Conservation (phyloP, 2,113 vertebrate species). For the Chionodraco myersi region DNA sequence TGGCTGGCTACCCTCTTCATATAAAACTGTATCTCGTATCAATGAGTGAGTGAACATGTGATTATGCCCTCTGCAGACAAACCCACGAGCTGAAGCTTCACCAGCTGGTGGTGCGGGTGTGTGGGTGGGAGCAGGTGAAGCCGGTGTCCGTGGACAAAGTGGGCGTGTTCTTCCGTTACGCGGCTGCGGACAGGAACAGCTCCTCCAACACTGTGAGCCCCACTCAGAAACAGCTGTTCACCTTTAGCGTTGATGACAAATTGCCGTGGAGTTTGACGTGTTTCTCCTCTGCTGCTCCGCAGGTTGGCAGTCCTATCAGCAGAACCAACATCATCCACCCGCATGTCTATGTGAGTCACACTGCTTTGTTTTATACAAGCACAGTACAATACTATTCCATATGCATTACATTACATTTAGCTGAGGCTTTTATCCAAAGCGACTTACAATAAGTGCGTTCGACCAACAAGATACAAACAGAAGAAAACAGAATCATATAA, state of each 20-base stretch:
- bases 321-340: constrained; percentile 98
- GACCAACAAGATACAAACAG: no score
- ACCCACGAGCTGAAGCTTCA: constrained; percentile 97
- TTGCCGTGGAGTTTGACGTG: not conserved
- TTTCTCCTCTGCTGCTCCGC: constrained; percentile 12
- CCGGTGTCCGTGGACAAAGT: constrained; percentile 98
- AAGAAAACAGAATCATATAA: no score
- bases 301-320: constrained; percentile 97
- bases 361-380: not conserved
- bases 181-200: constrained; percentile 94
- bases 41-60: not conserved
- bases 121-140: constrained; percentile 98
- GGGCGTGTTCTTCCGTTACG: constrained; percentile 96
- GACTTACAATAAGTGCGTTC: no score
- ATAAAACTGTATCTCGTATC: not conserved
- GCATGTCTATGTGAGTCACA: constrained; percentile 94
- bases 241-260: not conserved
- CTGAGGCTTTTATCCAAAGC: no score
- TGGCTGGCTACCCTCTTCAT: no score
- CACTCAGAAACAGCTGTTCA: not conserved
- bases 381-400: no score
- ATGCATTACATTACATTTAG: no score
- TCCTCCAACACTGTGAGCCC: constrained; percentile 91
- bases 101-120: constrained; percentile 94
- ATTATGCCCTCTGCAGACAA: constrained; percentile 82